A percentile compares a stretch with the other conserved stretches of the same genome.
Conservation (phyloP, 2,888 invertebrate genomes). For the Notocelia uddmanniana region DNA sequence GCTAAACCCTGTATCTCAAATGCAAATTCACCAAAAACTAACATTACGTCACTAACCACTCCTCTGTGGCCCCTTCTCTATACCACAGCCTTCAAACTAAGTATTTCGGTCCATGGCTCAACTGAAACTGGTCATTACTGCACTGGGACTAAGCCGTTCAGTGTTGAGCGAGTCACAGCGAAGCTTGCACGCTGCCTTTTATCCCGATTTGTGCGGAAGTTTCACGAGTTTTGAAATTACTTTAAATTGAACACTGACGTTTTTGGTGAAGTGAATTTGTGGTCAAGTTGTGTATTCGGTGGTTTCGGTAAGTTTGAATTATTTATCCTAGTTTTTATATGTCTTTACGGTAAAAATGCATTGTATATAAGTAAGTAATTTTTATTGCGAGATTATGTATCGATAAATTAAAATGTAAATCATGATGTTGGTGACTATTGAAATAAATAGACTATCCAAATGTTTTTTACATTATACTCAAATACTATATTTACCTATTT, state of each 20-base stretch:
- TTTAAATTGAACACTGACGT: background rate
- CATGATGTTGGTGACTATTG: too few species aligned
- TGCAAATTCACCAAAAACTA: slow-evolving; percentile 1
- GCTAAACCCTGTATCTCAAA: too few species aligned
- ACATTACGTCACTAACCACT: slow-evolving; percentile 6
- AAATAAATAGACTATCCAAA: too few species aligned
- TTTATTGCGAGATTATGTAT: too few species aligned
- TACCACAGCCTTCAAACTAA: background rate
- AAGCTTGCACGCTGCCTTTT: slow-evolving; percentile 15
- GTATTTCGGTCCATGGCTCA: background rate
- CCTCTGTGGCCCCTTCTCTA: background rate
- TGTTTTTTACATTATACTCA: too few species aligned
- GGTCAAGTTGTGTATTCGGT: slow-evolving; percentile 1
- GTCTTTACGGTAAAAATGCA: too few species aligned
- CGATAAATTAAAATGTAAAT: too few species aligned
- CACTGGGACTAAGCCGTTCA: background rate
- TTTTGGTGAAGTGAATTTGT: slow-evolving; percentile 20
- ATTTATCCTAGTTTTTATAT: background rate
- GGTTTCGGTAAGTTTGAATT: slow-evolving; percentile 7
- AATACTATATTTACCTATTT: too few species aligned
- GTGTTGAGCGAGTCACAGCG: background rate
- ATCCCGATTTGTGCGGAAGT: background rate
- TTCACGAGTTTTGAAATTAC: slow-evolving; percentile 4
- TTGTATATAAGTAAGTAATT: too few species aligned
- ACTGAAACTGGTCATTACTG: background rate